Evolutionary conservation across 1,140 invertebrate species (phyloP), one percentile per base, ranked within the genome.

Genomic region (Odontomachus brunneus): DNA sequence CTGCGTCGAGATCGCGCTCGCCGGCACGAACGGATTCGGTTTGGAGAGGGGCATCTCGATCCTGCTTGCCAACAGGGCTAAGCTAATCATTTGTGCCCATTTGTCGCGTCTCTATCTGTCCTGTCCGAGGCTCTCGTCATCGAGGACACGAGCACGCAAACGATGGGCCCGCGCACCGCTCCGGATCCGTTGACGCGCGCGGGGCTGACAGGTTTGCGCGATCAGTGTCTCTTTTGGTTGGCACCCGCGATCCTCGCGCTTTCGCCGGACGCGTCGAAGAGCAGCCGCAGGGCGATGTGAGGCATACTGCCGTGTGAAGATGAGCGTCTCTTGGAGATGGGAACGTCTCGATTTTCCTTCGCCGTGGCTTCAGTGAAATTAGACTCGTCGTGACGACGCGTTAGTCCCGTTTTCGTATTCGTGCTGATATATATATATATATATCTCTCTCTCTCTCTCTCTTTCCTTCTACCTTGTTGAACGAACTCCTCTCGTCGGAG

Each of bases 41-140:
- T 91, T 90, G 85, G 93, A 93, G 82, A 93, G 89, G 83, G 92
- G 91, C 93, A 94, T 94, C 74, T 91, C 90, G 89, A 88, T 85
- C 78, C 75, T 85, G 84, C 84, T 91, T 72, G 65, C 75, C 69
- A 84, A 67, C 82, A 87, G 51, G 29, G 83, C 90, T 88, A 89
- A 85, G 82, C 89, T 91, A 85, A 75, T 88, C 90, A 92, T 92
- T 90, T 89, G 90, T 89, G 82, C 78, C 88, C 88, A 83, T 89
- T 75, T 81, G 71, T 84, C 67, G 66, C 48, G 60, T 66, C 5
- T 3, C 49, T 76, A 24, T 24, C 29, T 38, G 19, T 53, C 74
- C 51, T 57, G 51, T 51, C 44, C 63, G 63, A 26, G 63, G 22
- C 33, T 57, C 51, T 57, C 51, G 65, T 59, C 65, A 69, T 55